phyloP scores from a whole-genome alignment of 1,140 invertebrate genomes.

The Atopsyche davidsoni region DNA sequence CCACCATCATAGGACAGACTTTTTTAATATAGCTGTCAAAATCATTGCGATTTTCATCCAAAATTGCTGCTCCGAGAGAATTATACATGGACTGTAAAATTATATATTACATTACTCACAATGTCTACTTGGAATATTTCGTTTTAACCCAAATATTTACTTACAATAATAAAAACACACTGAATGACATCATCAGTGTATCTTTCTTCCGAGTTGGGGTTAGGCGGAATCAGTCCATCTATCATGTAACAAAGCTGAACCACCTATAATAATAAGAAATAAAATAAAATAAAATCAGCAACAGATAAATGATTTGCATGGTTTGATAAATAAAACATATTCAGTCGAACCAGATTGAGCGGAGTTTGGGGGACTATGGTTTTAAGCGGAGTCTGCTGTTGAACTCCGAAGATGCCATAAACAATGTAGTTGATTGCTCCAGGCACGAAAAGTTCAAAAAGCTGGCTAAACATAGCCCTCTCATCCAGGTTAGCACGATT shows the following conservation, averaged over 20 bases:
- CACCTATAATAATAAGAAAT: slow-evolving; percentile 50
- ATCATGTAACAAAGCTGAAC: slow-evolving; percentile 77
- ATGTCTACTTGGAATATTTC: too few species aligned
- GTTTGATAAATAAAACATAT: slow-evolving; percentile 7
- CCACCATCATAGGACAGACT: slow-evolving; percentile 58
- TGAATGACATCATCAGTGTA: slow-evolving; percentile 54
- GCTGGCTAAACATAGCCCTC: slow-evolving; percentile 47
- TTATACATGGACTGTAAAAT: slow-evolving; percentile 64
- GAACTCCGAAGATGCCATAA: slow-evolving; percentile 67
- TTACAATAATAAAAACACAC: slow-evolving; percentile 61
- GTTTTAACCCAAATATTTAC: too few species aligned
- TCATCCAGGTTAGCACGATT: slow-evolving; percentile 46
- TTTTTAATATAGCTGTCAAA: slow-evolving; percentile 81
- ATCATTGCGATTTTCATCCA: slow-evolving; percentile 57
- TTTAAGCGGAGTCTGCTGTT: slow-evolving; percentile 67
- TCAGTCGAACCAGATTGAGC: slow-evolving; percentile 66
- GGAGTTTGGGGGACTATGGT: slow-evolving; percentile 76
- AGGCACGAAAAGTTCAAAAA: slow-evolving; percentile 71
- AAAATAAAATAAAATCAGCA: background rate
- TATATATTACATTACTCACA: too few species aligned
- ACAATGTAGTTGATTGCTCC: slow-evolving; percentile 66
- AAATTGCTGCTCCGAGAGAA: slow-evolving; percentile 73
- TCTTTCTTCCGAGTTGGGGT: slow-evolving; percentile 44
- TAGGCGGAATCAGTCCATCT: slow-evolving; percentile 57
- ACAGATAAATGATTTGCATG: slow-evolving; percentile 3